These are phyloP conservation scores for Clamator glandarius DNA, from an alignment of 2,797 vertebrate species.

Conservation along the genomic window DNA sequence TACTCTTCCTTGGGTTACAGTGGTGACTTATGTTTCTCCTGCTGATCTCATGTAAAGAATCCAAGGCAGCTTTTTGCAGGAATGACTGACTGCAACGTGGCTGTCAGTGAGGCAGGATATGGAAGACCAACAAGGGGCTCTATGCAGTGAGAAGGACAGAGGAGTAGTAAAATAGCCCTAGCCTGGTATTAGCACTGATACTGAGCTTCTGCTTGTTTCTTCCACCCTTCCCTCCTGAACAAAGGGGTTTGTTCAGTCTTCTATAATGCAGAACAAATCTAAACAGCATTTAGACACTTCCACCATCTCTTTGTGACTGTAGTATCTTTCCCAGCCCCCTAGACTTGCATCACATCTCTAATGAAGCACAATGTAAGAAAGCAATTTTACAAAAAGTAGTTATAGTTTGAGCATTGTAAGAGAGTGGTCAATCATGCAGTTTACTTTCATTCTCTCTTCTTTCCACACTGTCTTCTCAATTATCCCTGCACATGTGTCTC, in stretches of 20 bases:
- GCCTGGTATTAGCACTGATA: neutral
- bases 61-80: neutral
- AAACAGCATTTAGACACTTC: neutral
- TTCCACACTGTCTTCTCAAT: neutral
- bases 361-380: neutral
- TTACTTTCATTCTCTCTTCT: slow-evolving; percentile 31
- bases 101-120: neutral
- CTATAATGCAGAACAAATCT: neutral
- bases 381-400: slow-evolving; percentile 4
- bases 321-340: neutral
- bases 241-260: neutral
- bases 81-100: neutral
- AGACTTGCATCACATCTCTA: neutral
- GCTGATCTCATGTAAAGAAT: neutral
- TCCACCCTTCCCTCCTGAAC: neutral
- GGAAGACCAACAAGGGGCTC: neutral
- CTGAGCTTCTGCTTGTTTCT: neutral
- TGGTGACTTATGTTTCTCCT: neutral
- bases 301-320: neutral
- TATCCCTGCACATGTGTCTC: neutral
- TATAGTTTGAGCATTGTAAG: neutral
- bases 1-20: neutral
- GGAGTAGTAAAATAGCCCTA: neutral
- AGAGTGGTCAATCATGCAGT: neutral
- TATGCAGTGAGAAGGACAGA: rapidly evolving